Conservation (phyloP, 2,888 invertebrate genomes). For the Eristalinus aeneus region DNA sequence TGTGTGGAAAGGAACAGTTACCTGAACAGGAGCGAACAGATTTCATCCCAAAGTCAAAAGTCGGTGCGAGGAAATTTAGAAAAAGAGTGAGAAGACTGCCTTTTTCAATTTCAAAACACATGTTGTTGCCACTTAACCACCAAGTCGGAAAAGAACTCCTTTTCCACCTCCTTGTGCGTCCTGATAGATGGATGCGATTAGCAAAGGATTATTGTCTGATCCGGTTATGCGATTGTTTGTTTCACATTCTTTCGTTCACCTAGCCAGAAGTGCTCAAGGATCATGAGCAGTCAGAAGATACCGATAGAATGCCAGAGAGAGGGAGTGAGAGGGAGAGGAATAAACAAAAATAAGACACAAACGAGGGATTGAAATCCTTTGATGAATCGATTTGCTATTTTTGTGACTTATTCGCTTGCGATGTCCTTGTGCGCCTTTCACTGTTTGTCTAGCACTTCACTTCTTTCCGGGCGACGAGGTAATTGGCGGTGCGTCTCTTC, state of each 20-base stretch:
- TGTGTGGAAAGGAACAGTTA: slow-evolving; percentile 35
- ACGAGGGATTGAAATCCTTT: slow-evolving; percentile 41
- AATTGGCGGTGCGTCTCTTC: slow-evolving; percentile 1
- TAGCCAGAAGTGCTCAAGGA: background rate
- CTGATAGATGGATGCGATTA: slow-evolving; percentile 60
- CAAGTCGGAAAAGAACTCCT: slow-evolving; percentile 6
- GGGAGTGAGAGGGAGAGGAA: background rate
- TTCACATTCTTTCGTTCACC: slow-evolving; percentile 11
- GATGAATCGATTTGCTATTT: slow-evolving; percentile 55
- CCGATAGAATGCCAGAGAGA: background rate
- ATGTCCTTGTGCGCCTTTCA: background rate
- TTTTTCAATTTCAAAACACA: slow-evolving; percentile 19
- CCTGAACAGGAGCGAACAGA: too few relatives aligned
- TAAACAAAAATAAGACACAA: slow-evolving; percentile 11
- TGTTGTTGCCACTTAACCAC: slow-evolving; percentile 46
- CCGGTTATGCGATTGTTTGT: slow-evolving; percentile 55
- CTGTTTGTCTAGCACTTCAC: slow-evolving; percentile 8
- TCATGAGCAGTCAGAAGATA: background rate
- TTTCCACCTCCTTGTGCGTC: slow-evolving; percentile 34
- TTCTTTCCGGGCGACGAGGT: background rate
- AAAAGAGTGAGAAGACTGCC: background rate
- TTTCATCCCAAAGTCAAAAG: too few relatives aligned
- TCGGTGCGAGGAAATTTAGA: too few relatives aligned
- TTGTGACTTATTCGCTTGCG: slow-evolving; percentile 31
- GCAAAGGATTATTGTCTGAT: slow-evolving; percentile 54